phyloP scores from a whole-genome alignment of 64 coral and sea anemone species.

The Astreopora myriophthalma region DNA sequence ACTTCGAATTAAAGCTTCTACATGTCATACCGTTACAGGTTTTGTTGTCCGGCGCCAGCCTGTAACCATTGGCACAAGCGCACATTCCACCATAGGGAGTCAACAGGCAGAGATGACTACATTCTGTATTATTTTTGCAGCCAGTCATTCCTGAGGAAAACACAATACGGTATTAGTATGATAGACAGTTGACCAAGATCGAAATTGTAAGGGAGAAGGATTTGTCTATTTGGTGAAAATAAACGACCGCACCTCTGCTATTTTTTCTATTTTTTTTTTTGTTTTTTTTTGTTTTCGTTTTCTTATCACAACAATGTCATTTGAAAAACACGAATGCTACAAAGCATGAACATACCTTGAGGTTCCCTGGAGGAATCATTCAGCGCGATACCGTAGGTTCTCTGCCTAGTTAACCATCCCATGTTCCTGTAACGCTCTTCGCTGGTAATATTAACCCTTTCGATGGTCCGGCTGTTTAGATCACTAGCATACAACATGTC shows the following conservation, averaged over 20 bases:
- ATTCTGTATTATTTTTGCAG: background rate
- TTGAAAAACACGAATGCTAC: no score
- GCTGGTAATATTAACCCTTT: constrained; percentile 17
- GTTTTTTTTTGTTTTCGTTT: no score
- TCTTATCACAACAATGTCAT: background rate
- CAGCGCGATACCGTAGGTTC: constrained; percentile 1
- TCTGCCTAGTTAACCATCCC: background rate
- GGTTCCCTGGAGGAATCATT: constrained; percentile 36
- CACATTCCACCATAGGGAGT: constrained; percentile 6
- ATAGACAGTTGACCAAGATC: no score
- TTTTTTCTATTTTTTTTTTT: no score
- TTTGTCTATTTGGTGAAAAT: no score
- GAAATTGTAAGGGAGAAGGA: no score
- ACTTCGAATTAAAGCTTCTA: background rate
- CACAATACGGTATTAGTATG: no score
- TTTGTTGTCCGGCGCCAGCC: constrained; percentile 26
- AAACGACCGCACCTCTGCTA: no score
- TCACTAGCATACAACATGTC: constrained; percentile 38
- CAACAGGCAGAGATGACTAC: constrained; percentile 38
- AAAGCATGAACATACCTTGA: background rate
- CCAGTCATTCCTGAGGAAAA: background rate
- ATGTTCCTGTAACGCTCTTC: background rate
- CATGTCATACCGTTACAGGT: constrained; percentile 6
- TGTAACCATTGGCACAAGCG: constrained; percentile 32
- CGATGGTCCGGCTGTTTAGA: background rate